These are phyloP conservation scores for Whitmania pigra DNA, from an alignment of 1,140 invertebrate species.

Conservation along the genomic window DNA sequence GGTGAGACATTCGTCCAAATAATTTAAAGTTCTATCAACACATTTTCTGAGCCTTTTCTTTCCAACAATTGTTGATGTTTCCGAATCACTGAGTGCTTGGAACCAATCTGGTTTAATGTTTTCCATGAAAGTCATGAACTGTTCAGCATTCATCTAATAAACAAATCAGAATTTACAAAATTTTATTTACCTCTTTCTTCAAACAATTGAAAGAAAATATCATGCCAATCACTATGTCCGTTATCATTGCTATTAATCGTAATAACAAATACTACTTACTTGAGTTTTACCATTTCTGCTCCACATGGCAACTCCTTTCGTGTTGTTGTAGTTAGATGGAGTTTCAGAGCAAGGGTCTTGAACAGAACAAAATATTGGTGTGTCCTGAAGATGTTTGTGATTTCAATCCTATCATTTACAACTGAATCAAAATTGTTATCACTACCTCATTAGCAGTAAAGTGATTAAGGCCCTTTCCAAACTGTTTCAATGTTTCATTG, in stretches of 20 bases:
- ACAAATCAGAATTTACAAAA: neutral
- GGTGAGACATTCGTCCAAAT: constrained; percentile 35
- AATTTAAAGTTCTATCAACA: constrained; percentile 36
- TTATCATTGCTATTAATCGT: neutral
- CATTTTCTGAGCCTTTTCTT: constrained; percentile 58
- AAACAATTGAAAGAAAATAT: neutral
- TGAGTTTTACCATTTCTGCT: constrained; percentile 56
- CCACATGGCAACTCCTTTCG: constrained; percentile 56
- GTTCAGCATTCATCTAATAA: constrained; percentile 12
- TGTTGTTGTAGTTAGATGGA: constrained; percentile 54
- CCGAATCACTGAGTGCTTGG: constrained; percentile 64
- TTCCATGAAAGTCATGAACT: constrained; percentile 58
- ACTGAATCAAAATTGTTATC: neutral
- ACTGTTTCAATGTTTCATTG: neutral
- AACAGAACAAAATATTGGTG: constrained; percentile 54
- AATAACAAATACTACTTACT: constrained; percentile 24
- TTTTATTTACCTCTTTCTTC: too few species aligned
- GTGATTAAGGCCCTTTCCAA: constrained; percentile 15
- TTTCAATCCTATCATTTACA: neutral
- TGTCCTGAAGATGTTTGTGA: constrained; percentile 2
- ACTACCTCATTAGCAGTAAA: constrained; percentile 17
- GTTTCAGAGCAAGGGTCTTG: constrained; percentile 53
- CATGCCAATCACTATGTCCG: too few species aligned
- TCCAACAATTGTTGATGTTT: constrained; percentile 54
- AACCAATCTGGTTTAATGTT: constrained; percentile 62